Conservation (phyloP, 2,797 vertebrate species). For the Neosilurus hyrtlii region DNA sequence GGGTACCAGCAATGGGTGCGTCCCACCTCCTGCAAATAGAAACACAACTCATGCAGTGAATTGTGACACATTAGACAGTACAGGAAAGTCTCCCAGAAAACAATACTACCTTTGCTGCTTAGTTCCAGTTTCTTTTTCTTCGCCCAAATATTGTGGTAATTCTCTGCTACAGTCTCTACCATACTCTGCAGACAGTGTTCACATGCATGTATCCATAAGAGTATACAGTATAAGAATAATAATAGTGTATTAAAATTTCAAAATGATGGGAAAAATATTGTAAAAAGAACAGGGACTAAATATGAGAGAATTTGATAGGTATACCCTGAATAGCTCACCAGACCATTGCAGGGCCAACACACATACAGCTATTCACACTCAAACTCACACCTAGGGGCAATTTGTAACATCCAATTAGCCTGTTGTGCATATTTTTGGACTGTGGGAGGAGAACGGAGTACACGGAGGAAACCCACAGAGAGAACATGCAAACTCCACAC, state of each 20-base stretch:
- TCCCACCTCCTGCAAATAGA: slow-evolving; percentile 82
- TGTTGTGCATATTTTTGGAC: too few species aligned
- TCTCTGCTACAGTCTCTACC: slow-evolving; percentile 96
- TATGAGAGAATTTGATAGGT: neutral
- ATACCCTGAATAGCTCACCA: too few species aligned
- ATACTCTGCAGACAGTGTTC: slow-evolving; percentile 76
- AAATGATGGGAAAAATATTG: neutral
- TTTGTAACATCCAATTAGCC: too few species aligned
- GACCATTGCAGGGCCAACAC: too few species aligned
- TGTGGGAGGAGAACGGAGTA: too few species aligned
- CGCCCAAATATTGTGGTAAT: slow-evolving; percentile 99
- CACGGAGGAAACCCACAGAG: too few species aligned
- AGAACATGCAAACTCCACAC: too few species aligned
- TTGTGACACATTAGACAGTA: neutral
- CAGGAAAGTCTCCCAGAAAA: neutral
- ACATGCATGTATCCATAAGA: neutral
- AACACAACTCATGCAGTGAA: slow-evolving; percentile 26
- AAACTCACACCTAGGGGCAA: too few species aligned
- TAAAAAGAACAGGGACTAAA: neutral
- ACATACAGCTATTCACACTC: too few species aligned
- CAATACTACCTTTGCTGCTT: slow-evolving; percentile 83
- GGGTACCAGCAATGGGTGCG: slow-evolving; percentile 89
- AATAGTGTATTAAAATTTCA: neutral
- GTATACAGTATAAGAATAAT: neutral
- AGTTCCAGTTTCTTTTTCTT: slow-evolving; percentile 97